phyloP scores from a whole-genome alignment of 2,113 vertebrate genomes.

The Pseudorhombus dupliciocellatus region DNA sequence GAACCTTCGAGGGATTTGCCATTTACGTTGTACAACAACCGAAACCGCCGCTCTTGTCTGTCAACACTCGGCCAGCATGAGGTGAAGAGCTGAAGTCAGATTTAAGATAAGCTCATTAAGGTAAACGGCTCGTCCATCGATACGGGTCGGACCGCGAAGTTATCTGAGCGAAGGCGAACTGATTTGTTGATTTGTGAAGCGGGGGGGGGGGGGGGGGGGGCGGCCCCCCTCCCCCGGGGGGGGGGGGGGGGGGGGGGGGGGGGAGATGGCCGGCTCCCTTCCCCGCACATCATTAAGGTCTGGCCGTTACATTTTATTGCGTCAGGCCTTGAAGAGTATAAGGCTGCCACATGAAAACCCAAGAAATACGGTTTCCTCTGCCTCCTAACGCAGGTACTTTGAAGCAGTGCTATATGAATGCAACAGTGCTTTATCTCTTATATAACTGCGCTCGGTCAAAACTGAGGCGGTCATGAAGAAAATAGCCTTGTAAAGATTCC shows the following conservation, averaged over 20 bases:
- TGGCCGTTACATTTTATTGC: conserved; percentile 65
- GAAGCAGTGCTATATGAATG: conserved; percentile 3
- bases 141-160: conserved; percentile 57
- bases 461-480: background rate
- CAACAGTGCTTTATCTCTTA: background rate
- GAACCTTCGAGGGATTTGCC: conserved; percentile 15
- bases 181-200: conserved; percentile 22
- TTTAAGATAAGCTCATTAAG: conserved; percentile 71
- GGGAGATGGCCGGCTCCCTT: conserved; percentile 23
- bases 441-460: background rate
- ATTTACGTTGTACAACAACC: background rate
- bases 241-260: conserved; percentile 15
- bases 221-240: conserved; percentile 14
- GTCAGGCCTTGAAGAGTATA: conserved; percentile 56
- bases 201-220: conserved; percentile 15
- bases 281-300: conserved; percentile 18
- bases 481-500: conserved; percentile 1
- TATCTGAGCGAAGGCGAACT: conserved; percentile 49
- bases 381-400: background rate
- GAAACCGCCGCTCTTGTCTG: conserved; percentile 12
- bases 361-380: conserved; percentile 24
- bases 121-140: conserved; percentile 70
- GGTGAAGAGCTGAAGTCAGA: conserved; percentile 56
- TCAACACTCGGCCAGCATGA: conserved; percentile 25
- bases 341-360: conserved; percentile 57